Evolutionary conservation across 2,113 vertebrate genomes (phyloP).

Genomic region (Pangasianodon hypophthalmus): DNA sequence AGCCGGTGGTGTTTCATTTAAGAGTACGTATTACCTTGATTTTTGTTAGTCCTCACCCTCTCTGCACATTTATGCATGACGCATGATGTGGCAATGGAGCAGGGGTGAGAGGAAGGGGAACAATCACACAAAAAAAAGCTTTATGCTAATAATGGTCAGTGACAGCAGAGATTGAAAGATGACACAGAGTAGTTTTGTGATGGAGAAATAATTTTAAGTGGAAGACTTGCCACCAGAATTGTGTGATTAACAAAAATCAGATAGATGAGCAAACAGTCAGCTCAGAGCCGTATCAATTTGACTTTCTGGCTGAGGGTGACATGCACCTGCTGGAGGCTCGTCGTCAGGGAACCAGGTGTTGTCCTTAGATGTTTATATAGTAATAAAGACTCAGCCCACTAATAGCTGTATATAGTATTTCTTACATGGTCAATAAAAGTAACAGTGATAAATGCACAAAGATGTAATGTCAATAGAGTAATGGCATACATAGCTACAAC

Average conservation of each 20-base stretch:
- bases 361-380: too few relatives aligned
- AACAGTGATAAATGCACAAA: too few relatives aligned
- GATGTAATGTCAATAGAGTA: too few relatives aligned
- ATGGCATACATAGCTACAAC: too few relatives aligned
- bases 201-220: not conserved
- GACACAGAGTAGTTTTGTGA: not conserved
- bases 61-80: not conserved
- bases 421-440: too few relatives aligned
- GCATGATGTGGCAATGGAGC: not conserved
- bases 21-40: not conserved
- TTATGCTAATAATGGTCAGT: not conserved
- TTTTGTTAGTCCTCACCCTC: not conserved
- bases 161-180: not conserved
- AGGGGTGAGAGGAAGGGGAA: not conserved
- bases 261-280: too few relatives aligned
- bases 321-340: too few relatives aligned
- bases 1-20: not conserved
- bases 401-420: too few relatives aligned
- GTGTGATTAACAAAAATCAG: not conserved
- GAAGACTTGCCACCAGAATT: not conserved
- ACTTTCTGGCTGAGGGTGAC: too few relatives aligned
- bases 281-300: too few relatives aligned
- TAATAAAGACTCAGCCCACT: too few relatives aligned
- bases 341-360: too few relatives aligned
- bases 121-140: not conserved